phyloP scores from a whole-genome alignment of 2,113 vertebrate genomes.

The Chloroceryle aenea region DNA sequence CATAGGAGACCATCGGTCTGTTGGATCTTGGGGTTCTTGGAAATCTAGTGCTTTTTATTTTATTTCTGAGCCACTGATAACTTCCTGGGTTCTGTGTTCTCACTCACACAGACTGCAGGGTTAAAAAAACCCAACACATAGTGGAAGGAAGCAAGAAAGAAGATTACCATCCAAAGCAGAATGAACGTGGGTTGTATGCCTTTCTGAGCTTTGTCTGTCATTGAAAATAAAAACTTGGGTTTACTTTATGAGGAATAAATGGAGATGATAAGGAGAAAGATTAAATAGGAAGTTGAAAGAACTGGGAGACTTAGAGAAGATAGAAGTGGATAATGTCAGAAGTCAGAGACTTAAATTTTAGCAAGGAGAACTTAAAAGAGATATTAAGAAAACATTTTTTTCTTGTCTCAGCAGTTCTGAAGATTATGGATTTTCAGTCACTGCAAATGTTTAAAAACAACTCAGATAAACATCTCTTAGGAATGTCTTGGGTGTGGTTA shows the following conservation, averaged over 20 bases:
- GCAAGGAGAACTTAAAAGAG: not conserved
- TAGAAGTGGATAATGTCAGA: not conserved
- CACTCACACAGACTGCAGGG: not conserved
- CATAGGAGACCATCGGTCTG: not conserved
- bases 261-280: not conserved
- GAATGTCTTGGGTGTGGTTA: not conserved
- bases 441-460: not conserved
- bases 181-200: not conserved
- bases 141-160: not conserved
- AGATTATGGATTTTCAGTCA: not conserved
- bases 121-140: not conserved
- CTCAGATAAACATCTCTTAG: not conserved
- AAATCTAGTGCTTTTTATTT: not conserved
- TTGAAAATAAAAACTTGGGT: not conserved
- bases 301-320: not conserved
- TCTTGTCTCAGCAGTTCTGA: not conserved
- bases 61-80: not conserved
- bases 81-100: not conserved
- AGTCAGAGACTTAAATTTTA: not conserved
- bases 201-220: not conserved
- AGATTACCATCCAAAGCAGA: not conserved
- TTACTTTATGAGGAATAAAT: not conserved
- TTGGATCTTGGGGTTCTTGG: not conserved
- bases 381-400: not conserved
- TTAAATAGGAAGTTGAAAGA: not conserved